phyloP scores from a whole-genome alignment of 2,797 vertebrate genomes.

The Neopelma chrysocephalum region DNA sequence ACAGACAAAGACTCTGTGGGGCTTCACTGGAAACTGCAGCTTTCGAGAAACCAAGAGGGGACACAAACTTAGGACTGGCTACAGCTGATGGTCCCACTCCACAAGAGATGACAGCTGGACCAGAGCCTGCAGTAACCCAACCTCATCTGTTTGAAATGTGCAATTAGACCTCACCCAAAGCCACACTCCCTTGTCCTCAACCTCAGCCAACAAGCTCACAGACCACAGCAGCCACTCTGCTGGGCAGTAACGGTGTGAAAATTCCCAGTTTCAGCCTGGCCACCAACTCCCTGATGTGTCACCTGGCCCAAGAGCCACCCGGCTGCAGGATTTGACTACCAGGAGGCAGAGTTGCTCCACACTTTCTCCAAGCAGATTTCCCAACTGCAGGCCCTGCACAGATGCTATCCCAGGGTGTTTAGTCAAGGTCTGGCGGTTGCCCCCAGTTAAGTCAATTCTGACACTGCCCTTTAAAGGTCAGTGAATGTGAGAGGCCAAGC shows the following conservation, averaged over 20 bases:
- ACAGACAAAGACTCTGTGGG: not conserved
- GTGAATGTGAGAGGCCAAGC: not conserved
- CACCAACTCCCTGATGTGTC: not conserved
- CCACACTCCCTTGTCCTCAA: not conserved
- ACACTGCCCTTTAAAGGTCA: slow-evolving; percentile 40
- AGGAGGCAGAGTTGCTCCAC: not conserved
- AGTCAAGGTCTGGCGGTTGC: not conserved
- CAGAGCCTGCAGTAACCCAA: not conserved
- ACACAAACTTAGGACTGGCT: not conserved
- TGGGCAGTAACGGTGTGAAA: not conserved
- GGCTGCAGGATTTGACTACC: not conserved
- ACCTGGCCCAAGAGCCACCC: not conserved
- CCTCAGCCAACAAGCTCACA: not conserved
- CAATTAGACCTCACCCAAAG: not conserved
- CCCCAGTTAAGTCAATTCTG: not conserved
- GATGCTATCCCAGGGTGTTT: not conserved
- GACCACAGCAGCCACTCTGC: not conserved
- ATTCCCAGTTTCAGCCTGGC: not conserved
- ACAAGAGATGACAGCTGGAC: not conserved
- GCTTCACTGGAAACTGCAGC: not conserved
- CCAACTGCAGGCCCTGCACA: not conserved
- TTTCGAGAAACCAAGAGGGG: not conserved
- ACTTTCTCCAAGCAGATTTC: not conserved
- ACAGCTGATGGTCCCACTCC: not conserved
- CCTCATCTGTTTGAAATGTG: not conserved